Evolutionary conservation across 1,140 invertebrate genomes (phyloP), one percentile per base, ranked within the genome.

Genomic region (Formica selysi): DNA sequence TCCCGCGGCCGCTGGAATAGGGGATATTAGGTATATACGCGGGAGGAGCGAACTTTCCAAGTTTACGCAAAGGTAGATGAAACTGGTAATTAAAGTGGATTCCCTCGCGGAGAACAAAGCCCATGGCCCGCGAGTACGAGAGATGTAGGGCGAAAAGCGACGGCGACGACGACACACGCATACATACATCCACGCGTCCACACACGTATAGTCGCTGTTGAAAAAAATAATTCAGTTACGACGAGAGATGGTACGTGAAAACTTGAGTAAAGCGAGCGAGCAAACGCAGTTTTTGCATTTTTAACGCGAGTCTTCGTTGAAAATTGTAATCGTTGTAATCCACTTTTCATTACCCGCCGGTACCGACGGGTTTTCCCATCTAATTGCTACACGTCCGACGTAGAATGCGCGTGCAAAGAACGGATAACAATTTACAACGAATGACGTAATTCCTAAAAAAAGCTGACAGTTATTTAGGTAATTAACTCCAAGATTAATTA

Each of bases 21-120:
- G 79, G 67, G 59, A 70, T 51, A 51, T 70, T 70, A 59, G 78
- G 48, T 41, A 38, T 32, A 32, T 41, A 38, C 48, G 44, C 16
- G 44, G 44, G 22, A 67, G 64, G 32, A 32, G 29, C 68, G 62
- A 87, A 87, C 61, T 87, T 87, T 64, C 86, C 59, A 87, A 87
- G 86, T 83, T 87, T 85, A 85, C 71, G 81, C 61, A 74, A 87
- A 83, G 80, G 65, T 67, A 65, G 80, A 87, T 80, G 62, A 87
- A 84, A 76, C 64, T 85, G 59, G 64, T 86, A 86, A 86, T 86
- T 86, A 86, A 86, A 86, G 64, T 61, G 76, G 78, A 86, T 78
- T 86, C 78, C 68, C 74, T 86, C 64, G 67, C 85, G 76, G 59
- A 73, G 79, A 83, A 83, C 79, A 83, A 83, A 85, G 74, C 74